A percentile compares a stretch with the other conserved stretches of the same genome.
Evolutionary conservation across 2,113 vertebrate genomes (phyloP).

Genomic region (Pluvialis apricaria): DNA sequence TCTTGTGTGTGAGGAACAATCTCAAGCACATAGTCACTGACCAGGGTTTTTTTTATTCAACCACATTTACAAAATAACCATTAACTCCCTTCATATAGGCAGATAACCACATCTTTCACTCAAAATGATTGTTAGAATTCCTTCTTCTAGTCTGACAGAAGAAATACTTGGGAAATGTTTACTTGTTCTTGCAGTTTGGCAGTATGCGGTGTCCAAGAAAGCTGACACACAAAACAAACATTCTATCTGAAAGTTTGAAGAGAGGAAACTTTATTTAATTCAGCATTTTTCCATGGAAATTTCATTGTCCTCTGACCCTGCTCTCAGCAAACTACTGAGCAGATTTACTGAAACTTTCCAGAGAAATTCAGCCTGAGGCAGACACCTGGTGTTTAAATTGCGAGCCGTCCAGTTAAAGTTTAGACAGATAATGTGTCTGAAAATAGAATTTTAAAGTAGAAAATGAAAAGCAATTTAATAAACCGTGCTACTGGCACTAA

Average conservation of each 20-base stretch:
- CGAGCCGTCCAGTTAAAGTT: background rate
- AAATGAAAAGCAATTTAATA: background rate
- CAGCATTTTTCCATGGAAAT: background rate
- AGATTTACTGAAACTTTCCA: background rate
- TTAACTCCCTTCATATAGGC: background rate
- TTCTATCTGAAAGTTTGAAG: background rate
- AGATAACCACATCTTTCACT: background rate
- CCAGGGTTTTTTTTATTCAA: background rate
- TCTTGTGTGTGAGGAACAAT: background rate
- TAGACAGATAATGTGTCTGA: background rate
- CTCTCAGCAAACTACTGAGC: background rate
- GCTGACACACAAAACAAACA: background rate
- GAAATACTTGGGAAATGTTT: background rate
- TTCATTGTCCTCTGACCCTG: background rate
- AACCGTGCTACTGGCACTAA: background rate
- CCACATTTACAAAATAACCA: background rate
- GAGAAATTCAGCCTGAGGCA: background rate
- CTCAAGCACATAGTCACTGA: background rate
- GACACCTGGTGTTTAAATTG: background rate
- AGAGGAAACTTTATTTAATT: background rate
- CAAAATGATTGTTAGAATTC: background rate
- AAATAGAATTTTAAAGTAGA: background rate
- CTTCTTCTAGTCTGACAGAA: background rate
- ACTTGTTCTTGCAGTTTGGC: background rate
- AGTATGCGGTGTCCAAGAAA: background rate